A percentile compares a stretch with the other conserved stretches of the same genome.
Conservation (phyloP, 2,888 invertebrate species). For the Chalcis sispes region DNA sequence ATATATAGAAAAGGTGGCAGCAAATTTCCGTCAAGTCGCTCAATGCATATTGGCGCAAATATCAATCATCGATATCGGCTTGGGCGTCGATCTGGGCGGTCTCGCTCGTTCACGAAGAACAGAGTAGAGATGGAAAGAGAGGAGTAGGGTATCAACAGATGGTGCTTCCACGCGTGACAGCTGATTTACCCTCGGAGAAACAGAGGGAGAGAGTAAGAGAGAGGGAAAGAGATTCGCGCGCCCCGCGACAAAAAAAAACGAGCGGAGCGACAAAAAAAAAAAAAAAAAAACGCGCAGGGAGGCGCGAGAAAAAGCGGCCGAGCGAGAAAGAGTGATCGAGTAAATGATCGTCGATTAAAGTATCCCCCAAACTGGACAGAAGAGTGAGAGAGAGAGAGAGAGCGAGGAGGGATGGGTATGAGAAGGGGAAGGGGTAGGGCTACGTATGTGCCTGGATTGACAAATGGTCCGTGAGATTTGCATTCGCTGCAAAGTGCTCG, state of each 20-base stretch:
- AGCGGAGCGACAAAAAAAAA: neutral
- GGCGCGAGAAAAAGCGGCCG: neutral
- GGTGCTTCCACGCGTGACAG: constrained; percentile 58
- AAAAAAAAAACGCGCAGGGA: constrained; percentile 17
- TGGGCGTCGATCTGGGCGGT: constrained; percentile 2
- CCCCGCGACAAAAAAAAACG: constrained; percentile 9
- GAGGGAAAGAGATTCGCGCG: constrained; percentile 34
- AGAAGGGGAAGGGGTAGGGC: constrained; percentile 38
- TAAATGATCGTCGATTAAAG: constrained; percentile 74
- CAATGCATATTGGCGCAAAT: constrained; percentile 58
- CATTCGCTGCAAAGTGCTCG: constrained; percentile 68
- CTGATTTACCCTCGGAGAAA: constrained; percentile 56
- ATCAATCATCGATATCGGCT: constrained; percentile 64
- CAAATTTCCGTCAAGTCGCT: constrained; percentile 35
- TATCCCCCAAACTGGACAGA: constrained; percentile 61
- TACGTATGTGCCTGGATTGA: constrained; percentile 64
- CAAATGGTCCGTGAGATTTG: constrained; percentile 73
- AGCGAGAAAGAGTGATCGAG: constrained; percentile 57
- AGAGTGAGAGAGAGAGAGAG: neutral
- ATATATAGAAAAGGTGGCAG: neutral
- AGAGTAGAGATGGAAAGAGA: constrained; percentile 50
- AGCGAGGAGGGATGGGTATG: neutral
- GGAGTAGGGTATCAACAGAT: constrained; percentile 67
- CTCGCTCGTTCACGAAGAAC: constrained; percentile 3
- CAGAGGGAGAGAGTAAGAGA: constrained; percentile 36